These are phyloP conservation scores for Zonitis immaculata DNA, from an alignment of 2,888 invertebrate species.

Conservation along the genomic window DNA sequence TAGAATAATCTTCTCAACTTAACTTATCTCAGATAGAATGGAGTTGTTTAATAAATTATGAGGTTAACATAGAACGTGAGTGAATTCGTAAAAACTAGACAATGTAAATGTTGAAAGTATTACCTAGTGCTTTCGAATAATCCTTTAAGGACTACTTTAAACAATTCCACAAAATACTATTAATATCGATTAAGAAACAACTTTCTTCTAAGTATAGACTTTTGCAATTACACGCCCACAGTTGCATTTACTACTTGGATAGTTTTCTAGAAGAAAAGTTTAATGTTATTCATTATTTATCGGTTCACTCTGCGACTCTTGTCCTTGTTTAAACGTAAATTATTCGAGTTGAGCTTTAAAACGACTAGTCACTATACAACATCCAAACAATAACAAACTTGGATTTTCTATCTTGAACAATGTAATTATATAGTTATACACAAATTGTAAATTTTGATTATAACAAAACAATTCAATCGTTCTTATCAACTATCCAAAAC, in stretches of 20 bases:
- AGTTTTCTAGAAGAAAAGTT: slow-evolving; percentile 40
- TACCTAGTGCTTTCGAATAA: slow-evolving; percentile 1
- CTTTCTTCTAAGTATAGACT: background rate
- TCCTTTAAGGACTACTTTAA: background rate
- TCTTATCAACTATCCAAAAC: too few relatives aligned
- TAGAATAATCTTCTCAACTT: background rate
- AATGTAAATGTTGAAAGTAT: slow-evolving; percentile 19
- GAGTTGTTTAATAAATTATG: slow-evolving; percentile 20
- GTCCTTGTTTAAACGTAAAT: slow-evolving; percentile 27
- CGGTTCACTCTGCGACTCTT: slow-evolving; percentile 33
- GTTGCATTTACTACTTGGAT: slow-evolving; percentile 47
- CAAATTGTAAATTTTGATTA: too few relatives aligned
- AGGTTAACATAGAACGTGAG: slow-evolving; percentile 16
- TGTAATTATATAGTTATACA: too few relatives aligned
- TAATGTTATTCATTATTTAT: slow-evolving; percentile 46
- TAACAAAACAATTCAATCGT: too few relatives aligned
- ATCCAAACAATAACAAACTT: background rate
- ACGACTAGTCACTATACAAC: slow-evolving; percentile 27
- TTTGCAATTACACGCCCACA: slow-evolving; percentile 44
- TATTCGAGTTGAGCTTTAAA: slow-evolving; percentile 35
- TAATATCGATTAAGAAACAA: background rate
- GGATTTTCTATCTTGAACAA: too few relatives aligned
- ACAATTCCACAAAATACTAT: background rate
- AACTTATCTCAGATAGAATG: background rate
- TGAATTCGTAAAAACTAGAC: slow-evolving; percentile 7